A percentile compares a stretch with the other conserved stretches of the same genome.
Conservation (phyloP, 2,888 invertebrate genomes). For the Apantesis nais region DNA sequence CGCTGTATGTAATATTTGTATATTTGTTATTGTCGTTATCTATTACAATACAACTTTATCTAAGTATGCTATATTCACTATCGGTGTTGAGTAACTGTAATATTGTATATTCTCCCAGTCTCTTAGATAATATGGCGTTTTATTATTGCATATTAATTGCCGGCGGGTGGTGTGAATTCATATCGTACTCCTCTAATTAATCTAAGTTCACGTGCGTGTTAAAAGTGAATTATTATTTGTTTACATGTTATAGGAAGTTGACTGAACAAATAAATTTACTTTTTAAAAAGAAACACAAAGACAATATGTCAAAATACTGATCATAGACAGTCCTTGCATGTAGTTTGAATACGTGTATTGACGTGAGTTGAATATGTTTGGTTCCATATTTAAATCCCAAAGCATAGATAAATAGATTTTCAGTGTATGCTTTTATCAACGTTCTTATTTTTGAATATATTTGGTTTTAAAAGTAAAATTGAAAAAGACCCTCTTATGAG, state of each 20-base stretch:
- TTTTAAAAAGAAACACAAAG: neutral
- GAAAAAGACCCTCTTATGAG: no score
- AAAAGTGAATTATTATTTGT: neutral
- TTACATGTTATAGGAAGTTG: neutral
- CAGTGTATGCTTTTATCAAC: no score
- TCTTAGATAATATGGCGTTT: neutral
- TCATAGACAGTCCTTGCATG: neutral
- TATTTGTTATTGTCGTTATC: neutral
- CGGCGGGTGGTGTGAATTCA: neutral
- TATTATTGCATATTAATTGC: neutral
- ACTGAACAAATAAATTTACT: neutral
- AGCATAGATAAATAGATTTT: no score
- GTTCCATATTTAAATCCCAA: no score
- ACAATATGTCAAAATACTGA: neutral
- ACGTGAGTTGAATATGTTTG: no score
- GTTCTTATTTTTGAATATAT: no score
- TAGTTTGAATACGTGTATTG: neutral
- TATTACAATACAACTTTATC: neutral
- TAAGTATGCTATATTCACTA: neutral
- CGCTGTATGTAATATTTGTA: neutral
- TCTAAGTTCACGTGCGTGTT: neutral
- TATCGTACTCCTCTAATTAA: neutral
- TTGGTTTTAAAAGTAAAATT: no score
- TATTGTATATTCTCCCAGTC: neutral
- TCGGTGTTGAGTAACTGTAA: neutral